phyloP scores from a whole-genome alignment of 2,113 vertebrate species.

The Choloepus hoffmanni region DNA sequence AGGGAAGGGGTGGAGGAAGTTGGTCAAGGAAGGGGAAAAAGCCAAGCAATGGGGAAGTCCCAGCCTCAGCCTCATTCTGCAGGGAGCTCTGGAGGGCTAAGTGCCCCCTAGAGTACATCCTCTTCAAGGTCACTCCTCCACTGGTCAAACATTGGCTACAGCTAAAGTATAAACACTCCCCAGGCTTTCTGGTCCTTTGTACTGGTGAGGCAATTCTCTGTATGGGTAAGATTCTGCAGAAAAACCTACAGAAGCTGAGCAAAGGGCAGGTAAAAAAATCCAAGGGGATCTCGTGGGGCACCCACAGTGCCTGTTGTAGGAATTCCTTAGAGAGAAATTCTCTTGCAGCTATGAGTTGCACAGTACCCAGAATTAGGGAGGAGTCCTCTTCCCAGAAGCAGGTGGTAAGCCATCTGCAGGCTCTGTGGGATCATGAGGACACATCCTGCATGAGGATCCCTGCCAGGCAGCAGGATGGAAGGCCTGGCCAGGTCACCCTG shows the following conservation, averaged over 20 bases:
- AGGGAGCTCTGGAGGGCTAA: neutral
- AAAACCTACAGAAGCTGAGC: neutral
- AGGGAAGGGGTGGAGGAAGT: neutral
- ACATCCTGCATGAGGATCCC: slow-evolving; percentile 67
- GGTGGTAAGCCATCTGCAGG: slow-evolving; percentile 77
- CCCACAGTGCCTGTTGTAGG: neutral
- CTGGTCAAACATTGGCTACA: neutral
- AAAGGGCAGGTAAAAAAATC: neutral
- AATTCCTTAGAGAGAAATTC: neutral
- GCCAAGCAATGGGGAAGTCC: neutral
- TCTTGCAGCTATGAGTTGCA: neutral
- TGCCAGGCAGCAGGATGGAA: slow-evolving; percentile 65
- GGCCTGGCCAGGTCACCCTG: slow-evolving; percentile 29
- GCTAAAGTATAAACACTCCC: neutral
- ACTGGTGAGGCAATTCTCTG: neutral
- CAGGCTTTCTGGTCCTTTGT: neutral
- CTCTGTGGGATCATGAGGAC: slow-evolving; percentile 60
- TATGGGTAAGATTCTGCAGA: neutral
- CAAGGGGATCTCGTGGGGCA: neutral
- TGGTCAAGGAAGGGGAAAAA: neutral
- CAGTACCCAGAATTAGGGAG: neutral
- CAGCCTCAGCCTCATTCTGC: neutral
- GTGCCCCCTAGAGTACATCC: neutral
- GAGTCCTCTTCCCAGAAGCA: slow-evolving; percentile 56
- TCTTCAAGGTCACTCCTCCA: neutral